Evolutionary conservation across 1,140 invertebrate species (phyloP).

Genomic region (Fopius arisanus): DNA sequence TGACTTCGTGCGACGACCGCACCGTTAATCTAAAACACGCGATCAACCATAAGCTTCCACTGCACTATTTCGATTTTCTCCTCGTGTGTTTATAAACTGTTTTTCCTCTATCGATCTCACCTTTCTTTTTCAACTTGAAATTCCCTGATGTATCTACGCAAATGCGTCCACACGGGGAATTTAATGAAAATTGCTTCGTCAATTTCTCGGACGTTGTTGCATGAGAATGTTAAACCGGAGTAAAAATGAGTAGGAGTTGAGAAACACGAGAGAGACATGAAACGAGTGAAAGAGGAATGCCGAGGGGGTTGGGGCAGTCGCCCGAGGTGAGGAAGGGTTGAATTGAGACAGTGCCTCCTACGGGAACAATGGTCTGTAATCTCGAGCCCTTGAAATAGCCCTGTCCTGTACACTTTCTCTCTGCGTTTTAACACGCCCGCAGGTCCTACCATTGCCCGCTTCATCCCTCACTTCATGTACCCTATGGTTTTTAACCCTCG

Average conservation of each 20-base stretch:
- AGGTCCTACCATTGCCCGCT: conserved; percentile 9
- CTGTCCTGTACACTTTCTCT: conserved; percentile 30
- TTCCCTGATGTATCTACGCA: background rate
- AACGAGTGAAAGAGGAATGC: background rate
- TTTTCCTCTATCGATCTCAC: background rate
- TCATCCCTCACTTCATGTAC: background rate
- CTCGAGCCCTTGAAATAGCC: conserved; percentile 60
- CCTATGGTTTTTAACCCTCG: background rate
- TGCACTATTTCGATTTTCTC: background rate
- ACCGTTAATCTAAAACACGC: background rate
- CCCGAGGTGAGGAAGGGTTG: conserved; percentile 43
- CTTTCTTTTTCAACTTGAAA: background rate
- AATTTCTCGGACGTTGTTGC: background rate
- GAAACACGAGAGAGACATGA: conserved; percentile 2
- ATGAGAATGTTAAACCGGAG: background rate
- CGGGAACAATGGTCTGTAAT: conserved; percentile 63
- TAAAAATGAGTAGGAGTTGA: conserved; percentile 8
- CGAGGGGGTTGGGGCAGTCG: conserved; percentile 36
- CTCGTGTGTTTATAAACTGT: background rate
- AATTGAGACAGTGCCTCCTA: conserved; percentile 56
- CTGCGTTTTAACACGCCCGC: conserved; percentile 14
- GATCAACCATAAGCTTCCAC: background rate
- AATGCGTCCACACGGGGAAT: background rate
- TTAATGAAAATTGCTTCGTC: background rate
- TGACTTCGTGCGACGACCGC: conserved; percentile 9